These are phyloP conservation scores for Serripes groenlandicus DNA, from an alignment of 2,888 invertebrate species.

Conservation along the genomic window DNA sequence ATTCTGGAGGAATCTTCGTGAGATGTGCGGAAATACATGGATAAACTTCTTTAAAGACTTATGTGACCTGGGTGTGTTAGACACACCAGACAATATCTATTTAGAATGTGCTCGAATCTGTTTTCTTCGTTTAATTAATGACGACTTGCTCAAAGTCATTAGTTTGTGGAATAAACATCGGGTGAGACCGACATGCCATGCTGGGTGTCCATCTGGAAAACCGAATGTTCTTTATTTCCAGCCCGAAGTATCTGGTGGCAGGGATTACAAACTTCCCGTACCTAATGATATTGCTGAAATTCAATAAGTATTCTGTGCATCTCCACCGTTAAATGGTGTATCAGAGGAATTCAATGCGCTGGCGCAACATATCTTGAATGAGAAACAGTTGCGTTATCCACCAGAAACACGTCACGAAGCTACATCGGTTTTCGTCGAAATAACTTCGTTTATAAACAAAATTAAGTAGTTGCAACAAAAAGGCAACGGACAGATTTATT, in stretches of 20 bases:
- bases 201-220: conserved; percentile 9
- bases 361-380: neutral
- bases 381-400: neutral
- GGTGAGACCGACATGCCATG: neutral
- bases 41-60: conserved; percentile 20
- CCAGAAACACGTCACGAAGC: neutral
- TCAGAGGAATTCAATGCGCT: conserved; percentile 1
- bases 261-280: conserved; percentile 6
- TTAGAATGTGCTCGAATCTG: neutral
- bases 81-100: neutral
- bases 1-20: conserved; percentile 17
- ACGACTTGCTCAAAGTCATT: neutral
- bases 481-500: no score
- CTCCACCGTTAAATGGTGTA: neutral
- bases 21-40: conserved; percentile 11
- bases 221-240: conserved; percentile 9
- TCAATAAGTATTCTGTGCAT: neutral
- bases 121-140: neutral
- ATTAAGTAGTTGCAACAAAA: neutral
- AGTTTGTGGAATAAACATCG: conserved; percentile 9
- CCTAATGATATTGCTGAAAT: neutral
- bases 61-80: conserved; percentile 6
- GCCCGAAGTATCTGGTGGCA: neutral
- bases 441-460: neutral
- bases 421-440: neutral